phyloP scores from a whole-genome alignment of 2,113 vertebrate genomes.

The Lates calcarifer region DNA sequence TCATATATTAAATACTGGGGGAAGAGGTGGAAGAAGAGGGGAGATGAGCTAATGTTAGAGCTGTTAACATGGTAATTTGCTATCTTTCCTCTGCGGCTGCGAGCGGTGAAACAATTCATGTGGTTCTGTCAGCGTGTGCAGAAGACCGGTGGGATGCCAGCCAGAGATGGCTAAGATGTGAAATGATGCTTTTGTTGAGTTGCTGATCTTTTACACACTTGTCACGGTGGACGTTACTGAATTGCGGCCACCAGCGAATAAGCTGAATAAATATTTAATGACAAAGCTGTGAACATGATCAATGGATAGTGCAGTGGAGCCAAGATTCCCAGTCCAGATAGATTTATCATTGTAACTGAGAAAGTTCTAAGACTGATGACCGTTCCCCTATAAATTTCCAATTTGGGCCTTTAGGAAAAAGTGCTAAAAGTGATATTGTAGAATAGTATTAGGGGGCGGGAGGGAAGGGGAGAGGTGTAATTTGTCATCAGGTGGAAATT shows the following conservation, averaged over 20 bases:
- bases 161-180: constrained; percentile 3
- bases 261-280: constrained; percentile 78
- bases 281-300: constrained; percentile 69
- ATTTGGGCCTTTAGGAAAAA: constrained; percentile 44
- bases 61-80: not conserved
- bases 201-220: constrained; percentile 55
- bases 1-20: constrained; percentile 30
- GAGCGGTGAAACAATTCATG: not conserved
- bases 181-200: constrained; percentile 34
- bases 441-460: not conserved
- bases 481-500: constrained; percentile 30
- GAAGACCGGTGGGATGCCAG: constrained; percentile 10
- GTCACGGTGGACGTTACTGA: constrained; percentile 51
- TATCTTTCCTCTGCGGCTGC: not conserved
- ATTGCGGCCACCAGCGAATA: constrained; percentile 61
- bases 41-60: not conserved
- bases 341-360: constrained; percentile 62
- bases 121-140: not conserved
- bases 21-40: not conserved
- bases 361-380: constrained; percentile 55
- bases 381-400: constrained; percentile 34
- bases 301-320: constrained; percentile 60
- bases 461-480: not conserved
- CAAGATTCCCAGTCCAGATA: constrained; percentile 48
- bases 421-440: constrained; percentile 39